Percentiles rank a stretch among this genome's conserved stretches.
Evolutionary conservation across 2,888 invertebrate species (phyloP).

Genomic region (Cyaniris semiargus): DNA sequence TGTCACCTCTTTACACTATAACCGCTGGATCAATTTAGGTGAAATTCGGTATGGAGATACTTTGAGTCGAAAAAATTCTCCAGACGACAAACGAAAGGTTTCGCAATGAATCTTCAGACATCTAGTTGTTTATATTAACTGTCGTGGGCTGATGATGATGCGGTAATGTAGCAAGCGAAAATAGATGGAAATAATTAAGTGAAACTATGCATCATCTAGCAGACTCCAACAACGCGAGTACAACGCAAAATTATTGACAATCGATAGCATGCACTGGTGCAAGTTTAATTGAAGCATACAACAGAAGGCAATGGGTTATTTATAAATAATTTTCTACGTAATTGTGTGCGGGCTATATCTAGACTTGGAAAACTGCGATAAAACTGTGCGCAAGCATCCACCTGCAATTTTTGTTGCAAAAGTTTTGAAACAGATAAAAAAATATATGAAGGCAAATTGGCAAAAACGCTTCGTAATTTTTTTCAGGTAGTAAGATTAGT

Average conservation of each 20-base stretch:
- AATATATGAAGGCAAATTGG: no score
- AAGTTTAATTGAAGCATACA: constrained; percentile 31
- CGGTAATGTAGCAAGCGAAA: constrained; percentile 35
- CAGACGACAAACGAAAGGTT: no score
- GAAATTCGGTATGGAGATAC: no score
- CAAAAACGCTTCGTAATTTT: no score
- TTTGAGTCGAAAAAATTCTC: no score
- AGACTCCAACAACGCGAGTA: constrained; percentile 43
- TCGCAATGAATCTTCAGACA: no score
- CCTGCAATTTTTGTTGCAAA: not conserved
- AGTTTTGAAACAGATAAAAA: no score
- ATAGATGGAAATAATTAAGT: constrained; percentile 47
- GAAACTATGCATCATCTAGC: constrained; percentile 52
- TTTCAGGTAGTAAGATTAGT: no score
- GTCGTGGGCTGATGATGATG: not conserved
- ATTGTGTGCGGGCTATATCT: constrained; percentile 1
- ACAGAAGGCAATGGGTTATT: constrained; percentile 26
- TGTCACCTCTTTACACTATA: no score
- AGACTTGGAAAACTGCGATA: not conserved
- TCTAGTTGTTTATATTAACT: not conserved
- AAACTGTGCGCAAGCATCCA: not conserved
- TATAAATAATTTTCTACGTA: constrained; percentile 15
- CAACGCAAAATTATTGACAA: constrained; percentile 56
- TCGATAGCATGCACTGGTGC: constrained; percentile 49
- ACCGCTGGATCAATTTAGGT: no score